Conservation (phyloP, 2,888 invertebrate genomes). For the Drosophila pegasa region DNA sequence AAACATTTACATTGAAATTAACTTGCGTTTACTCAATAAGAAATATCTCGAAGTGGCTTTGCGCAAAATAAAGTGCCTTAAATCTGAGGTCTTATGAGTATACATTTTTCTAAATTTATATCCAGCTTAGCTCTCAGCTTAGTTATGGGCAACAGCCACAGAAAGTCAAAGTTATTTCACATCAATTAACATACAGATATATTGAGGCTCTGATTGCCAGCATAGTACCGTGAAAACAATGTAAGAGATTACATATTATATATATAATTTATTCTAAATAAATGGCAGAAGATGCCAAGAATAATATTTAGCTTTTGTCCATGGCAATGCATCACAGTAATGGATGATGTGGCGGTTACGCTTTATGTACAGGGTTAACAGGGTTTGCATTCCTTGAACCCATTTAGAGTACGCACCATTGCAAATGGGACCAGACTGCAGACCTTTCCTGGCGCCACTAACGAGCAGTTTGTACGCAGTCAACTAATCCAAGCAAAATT, state of each 20-base stretch:
- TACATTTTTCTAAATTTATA: too few species aligned
- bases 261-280: neutral
- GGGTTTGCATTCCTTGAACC: conserved; percentile 2
- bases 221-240: neutral
- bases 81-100: too few species aligned
- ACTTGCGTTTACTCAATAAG: too few species aligned
- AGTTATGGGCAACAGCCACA: neutral
- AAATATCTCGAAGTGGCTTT: too few species aligned
- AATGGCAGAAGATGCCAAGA: neutral
- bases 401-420: conserved; percentile 10
- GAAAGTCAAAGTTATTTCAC: neutral
- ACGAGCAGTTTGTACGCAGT: neutral
- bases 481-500: conserved; percentile 11
- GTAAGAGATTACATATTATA: neutral
- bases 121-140: too few species aligned
- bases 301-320: neutral
- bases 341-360: neutral
- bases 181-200: neutral
- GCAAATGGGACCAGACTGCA: conserved; percentile 6
- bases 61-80: too few species aligned
- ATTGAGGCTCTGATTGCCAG: neutral
- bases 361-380: neutral
- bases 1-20: too few species aligned
- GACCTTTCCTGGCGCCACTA: conserved; percentile 1
- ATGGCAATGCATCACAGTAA: conserved; percentile 2